Evolutionary conservation across 2,888 invertebrate genomes (phyloP).

Genomic region (Eulithis testata): DNA sequence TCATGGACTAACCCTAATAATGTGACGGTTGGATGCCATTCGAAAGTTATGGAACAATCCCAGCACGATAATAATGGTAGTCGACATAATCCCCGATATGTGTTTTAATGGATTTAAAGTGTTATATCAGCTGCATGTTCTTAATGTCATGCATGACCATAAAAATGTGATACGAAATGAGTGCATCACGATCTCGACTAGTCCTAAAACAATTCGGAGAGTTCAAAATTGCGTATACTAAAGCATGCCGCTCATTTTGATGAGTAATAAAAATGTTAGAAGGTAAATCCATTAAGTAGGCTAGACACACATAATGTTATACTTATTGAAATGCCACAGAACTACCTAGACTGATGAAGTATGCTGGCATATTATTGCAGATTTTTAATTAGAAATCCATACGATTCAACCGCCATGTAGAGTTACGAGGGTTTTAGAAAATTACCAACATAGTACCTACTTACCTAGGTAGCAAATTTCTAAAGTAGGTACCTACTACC

Average conservation of each 20-base stretch:
- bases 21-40: conserved; percentile 53
- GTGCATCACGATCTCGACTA: conserved; percentile 44
- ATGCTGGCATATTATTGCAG: no score
- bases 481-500: no score
- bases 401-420: no score
- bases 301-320: background rate
- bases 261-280: conserved; percentile 17
- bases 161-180: conserved; percentile 52
- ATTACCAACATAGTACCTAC: no score
- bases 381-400: no score
- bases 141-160: conserved; percentile 68
- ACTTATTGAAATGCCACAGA: background rate
- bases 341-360: background rate
- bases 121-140: conserved; percentile 57
- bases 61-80: conserved; percentile 61
- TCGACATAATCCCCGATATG: conserved; percentile 66
- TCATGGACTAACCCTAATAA: conserved; percentile 46
- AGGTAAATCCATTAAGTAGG: background rate
- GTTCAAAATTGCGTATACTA: conserved; percentile 19
- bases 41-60: conserved; percentile 64
- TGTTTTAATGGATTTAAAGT: conserved; percentile 76
- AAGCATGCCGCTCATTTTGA: conserved; percentile 23
- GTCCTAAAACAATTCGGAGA: conserved; percentile 30
- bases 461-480: no score
- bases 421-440: no score